Evolutionary conservation across 2,888 invertebrate species (phyloP), one percentile per base, ranked within the genome.

Genomic region (Amphipyra tragopoginis): DNA sequence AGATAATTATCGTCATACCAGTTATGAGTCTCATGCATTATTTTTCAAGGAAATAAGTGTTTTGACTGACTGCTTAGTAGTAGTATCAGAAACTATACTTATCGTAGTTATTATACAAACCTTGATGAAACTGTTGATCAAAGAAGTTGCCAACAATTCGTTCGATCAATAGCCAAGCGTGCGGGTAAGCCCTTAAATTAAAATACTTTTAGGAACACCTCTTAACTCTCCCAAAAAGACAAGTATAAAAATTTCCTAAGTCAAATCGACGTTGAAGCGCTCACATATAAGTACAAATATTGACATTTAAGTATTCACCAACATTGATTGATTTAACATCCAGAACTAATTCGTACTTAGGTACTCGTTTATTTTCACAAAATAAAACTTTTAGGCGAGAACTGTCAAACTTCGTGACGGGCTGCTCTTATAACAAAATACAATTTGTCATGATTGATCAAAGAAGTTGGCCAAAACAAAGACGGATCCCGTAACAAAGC

Each of bases 361-460:
- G 82, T 21, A 21, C 21, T 21, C 83, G 79, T 86, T 85, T 84
- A 80, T 88, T 87, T 80, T 77, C 77, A 81, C 84, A 84, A 82
- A 84, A 84, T 81, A 80, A 86, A 91, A 90, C 80, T 91, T 90
- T 83, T 69, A 68, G 77, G 76, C 72, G 84, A 83, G 85, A 91
- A 88, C 90, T 91, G 90, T 88, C 92, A 87, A 92, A 91, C 87
- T 91, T 86, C 81, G 83, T 88, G 89, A 88, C 84, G 80, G 80
- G 86, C 84, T 81, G 83, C 83, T 89, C 88, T 88, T 87, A 85
- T 84, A 92, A 90, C 89, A 90, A 92, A 93, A 92, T 84, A 90
- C 89, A 92, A 90, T 93, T 93, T 93, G 91, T 91, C 92, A 90
- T 93, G 91, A 93, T 93, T 93, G 93, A 93, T 93, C 93, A 92